Base-by-base conservation (phyloP, 2,888 invertebrate genomes). In the Osmoderma eremita region DNA sequence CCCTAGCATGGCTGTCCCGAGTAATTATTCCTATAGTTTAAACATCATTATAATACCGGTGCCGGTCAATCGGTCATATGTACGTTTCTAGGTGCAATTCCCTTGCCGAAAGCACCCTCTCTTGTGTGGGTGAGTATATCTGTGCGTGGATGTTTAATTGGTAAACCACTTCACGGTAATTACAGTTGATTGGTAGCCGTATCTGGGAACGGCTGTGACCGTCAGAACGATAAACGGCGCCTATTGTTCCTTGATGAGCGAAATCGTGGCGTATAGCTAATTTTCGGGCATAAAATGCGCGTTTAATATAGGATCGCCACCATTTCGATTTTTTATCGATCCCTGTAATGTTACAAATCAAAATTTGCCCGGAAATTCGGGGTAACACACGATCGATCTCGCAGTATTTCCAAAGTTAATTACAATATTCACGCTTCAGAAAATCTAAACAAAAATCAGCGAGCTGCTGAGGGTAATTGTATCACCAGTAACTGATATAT, bases 161-260 rank as follows among this genome's bases (percentile, higher is more conserved):
- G 74, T 71, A 70, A 72, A 70, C 74, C 72, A 73, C 72, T 73
- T 71, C 69, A 68, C 68, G 65, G 69, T 70, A 72, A 73, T 74
- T 74, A 74, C 63, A 65, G 69, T 53, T 71, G 72, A 73, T 74
- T 73, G 69, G 68, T 65, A 62, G 48, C 41, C 61, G 50, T 53
- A 15, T 61, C 45, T 41, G 56, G 56, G 41, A 56, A 56, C 41
- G 13, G 42, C 56, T 42, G 18, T 53, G 18, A 20, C 53, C 53
- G 38, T 38, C 38, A 18, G 38, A n/a, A 53, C 20, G 38, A 53
- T 53, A 10, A 22, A 50, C 24, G 18, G 50, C 13, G 5, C 15
- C 30, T 30, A 38, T 15, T 36, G 38, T 17, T 53, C 38, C 38
- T 53, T 38, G 17, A 36, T 39, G 17, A 15, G n/a, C 18, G 5